Conservation (phyloP, 2,888 invertebrate genomes). For the Tachystola acroxantha region DNA sequence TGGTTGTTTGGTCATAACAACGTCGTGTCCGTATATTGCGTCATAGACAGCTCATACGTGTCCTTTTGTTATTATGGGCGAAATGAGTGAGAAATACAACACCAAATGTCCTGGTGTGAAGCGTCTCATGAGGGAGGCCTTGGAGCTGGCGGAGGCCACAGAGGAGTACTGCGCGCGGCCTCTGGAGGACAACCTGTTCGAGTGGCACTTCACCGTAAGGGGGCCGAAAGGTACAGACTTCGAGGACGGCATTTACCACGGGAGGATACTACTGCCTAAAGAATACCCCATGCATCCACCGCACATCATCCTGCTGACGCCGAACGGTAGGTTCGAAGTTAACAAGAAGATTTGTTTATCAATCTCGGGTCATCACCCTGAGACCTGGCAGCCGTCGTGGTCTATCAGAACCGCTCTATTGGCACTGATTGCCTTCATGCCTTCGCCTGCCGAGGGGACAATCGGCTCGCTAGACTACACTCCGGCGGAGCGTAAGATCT, state of each 20-base stretch:
- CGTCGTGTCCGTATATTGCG: slow-evolving; percentile 19
- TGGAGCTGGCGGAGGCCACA: slow-evolving; percentile 90
- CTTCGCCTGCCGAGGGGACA: slow-evolving; percentile 92
- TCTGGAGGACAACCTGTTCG: slow-evolving; percentile 95
- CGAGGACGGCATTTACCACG: slow-evolving; percentile 94
- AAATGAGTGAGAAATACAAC: slow-evolving; percentile 69
- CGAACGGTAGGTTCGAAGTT: slow-evolving; percentile 95
- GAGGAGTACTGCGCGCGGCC: slow-evolving; percentile 94
- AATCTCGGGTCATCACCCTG: slow-evolving; percentile 97
- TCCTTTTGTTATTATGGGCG: slow-evolving; percentile 42
- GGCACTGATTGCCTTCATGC: slow-evolving; percentile 96
- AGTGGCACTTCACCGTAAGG: slow-evolving; percentile 97
- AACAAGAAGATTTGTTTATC: slow-evolving; percentile 97
- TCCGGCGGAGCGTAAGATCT: slow-evolving; percentile 86
- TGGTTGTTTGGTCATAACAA: too few relatives aligned
- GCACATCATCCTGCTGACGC: slow-evolving; percentile 94
- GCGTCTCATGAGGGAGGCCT: slow-evolving; percentile 94
- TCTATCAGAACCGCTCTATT: slow-evolving; percentile 95
- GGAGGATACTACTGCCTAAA: slow-evolving; percentile 92
- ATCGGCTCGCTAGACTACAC: slow-evolving; percentile 95
- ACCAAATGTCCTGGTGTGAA: slow-evolving; percentile 89
- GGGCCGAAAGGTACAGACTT: slow-evolving; percentile 94
- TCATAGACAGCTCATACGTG: slow-evolving; percentile 13
- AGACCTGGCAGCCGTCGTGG: slow-evolving; percentile 99
- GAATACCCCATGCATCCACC: slow-evolving; percentile 99